These are phyloP conservation scores for Callinectes sapidus DNA, from an alignment of 2,888 invertebrate genomes.

Conservation along the genomic window DNA sequence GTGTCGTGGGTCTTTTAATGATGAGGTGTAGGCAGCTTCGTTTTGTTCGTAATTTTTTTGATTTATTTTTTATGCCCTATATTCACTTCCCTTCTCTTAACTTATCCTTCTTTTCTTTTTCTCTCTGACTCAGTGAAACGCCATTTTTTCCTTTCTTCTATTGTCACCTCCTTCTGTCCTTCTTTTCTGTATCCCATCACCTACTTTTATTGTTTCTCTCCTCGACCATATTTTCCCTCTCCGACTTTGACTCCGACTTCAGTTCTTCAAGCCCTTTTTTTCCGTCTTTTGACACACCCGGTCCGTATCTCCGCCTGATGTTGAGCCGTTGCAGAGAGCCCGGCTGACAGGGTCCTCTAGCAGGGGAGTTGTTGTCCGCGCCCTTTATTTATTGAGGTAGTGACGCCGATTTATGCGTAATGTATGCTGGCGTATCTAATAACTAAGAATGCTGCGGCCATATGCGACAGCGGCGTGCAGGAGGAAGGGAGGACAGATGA, in stretches of 20 bases:
- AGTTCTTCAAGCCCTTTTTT: not conserved
- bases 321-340: not conserved
- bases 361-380: not conserved
- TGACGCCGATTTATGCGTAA: conserved; percentile 47
- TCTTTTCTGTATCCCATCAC: not conserved
- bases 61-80: not conserved
- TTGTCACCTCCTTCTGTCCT: not conserved
- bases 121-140: not conserved
- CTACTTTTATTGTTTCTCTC: not conserved
- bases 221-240: not conserved
- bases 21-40: not conserved
- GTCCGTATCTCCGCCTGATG: not conserved
- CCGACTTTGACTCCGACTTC: not conserved
- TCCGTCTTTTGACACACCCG: not conserved
- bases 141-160: not conserved
- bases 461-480: conserved; percentile 2
- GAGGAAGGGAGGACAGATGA: not conserved
- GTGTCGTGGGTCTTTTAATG: not conserved
- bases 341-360: not conserved
- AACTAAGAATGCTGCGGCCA: conserved; percentile 37
- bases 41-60: not conserved
- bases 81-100: not conserved
- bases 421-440: conserved; percentile 47
- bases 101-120: not conserved
- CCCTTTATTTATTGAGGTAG: conserved; percentile 4